Conservation (phyloP, 2,113 vertebrate genomes). For the Poeciliopsis prolifica region DNA sequence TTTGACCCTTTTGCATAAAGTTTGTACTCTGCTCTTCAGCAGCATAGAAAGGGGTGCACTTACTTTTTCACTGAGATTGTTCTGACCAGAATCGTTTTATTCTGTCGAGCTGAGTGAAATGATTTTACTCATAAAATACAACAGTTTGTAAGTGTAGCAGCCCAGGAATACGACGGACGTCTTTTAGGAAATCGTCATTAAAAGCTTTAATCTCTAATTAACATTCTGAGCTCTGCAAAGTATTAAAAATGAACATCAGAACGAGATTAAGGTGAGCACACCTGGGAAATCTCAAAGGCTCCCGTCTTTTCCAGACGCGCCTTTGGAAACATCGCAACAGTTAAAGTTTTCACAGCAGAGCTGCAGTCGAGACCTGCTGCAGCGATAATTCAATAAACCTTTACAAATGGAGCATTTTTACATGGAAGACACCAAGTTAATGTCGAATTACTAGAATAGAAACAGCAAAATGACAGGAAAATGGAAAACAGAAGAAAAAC, state of each 20-base stretch:
- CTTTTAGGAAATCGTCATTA: slow-evolving; percentile 7
- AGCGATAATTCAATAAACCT: slow-evolving; percentile 20
- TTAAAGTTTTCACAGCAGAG: slow-evolving; percentile 51
- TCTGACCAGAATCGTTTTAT: neutral
- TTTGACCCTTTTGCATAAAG: too few species aligned
- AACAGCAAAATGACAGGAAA: too few species aligned
- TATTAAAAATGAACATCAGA: slow-evolving; percentile 2
- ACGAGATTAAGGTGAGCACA: slow-evolving; percentile 32
- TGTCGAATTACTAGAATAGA: neutral
- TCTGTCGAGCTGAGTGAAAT: neutral
- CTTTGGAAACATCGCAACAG: slow-evolving; percentile 21
- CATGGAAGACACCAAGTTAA: neutral
- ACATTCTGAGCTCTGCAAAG: slow-evolving; percentile 8
- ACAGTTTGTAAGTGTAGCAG: neutral
- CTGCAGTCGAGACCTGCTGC: slow-evolving; percentile 28
- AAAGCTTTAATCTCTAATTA: slow-evolving; percentile 44
- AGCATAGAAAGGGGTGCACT: neutral
- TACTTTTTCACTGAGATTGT: neutral
- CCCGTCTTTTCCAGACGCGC: slow-evolving; percentile 10
- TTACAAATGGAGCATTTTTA: neutral
- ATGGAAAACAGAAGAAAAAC: too few species aligned
- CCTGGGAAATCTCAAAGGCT: slow-evolving; percentile 50
- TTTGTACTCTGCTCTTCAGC: too few species aligned
- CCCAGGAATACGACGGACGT: neutral
- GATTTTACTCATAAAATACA: neutral